Evolutionary conservation across 1,140 invertebrate species (phyloP).

Genomic region (Pseudoatta argentina): DNA sequence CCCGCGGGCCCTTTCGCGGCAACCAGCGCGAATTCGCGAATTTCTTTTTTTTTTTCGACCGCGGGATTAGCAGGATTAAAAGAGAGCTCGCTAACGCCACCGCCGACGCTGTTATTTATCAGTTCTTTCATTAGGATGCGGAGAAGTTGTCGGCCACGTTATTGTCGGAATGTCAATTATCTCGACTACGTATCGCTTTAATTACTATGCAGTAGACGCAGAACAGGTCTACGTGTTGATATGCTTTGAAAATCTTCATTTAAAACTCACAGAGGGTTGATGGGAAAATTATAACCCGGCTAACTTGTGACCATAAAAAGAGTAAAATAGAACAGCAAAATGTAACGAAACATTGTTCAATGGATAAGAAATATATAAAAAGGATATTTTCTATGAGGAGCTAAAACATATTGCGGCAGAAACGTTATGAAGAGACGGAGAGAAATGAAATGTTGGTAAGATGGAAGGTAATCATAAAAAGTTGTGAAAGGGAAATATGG

Average conservation of each 20-base stretch:
- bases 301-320: neutral
- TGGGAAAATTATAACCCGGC: neutral
- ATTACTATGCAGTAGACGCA: neutral
- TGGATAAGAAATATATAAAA: constrained; percentile 38
- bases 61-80: constrained; percentile 58
- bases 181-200: neutral
- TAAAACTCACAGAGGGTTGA: neutral
- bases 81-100: constrained; percentile 14
- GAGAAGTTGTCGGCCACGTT: neutral
- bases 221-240: neutral
- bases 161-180: constrained; percentile 17
- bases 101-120: constrained; percentile 37
- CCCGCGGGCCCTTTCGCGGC: constrained; percentile 61
- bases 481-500: constrained; percentile 15
- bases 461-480: constrained; percentile 35
- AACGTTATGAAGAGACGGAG: constrained; percentile 9
- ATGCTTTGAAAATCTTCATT: neutral
- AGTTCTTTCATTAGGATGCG: constrained; percentile 30
- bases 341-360: constrained; percentile 29
- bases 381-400: constrained; percentile 24
- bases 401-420: constrained; percentile 17
- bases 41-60: constrained; percentile 47
- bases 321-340: neutral
- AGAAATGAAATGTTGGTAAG: constrained; percentile 49
- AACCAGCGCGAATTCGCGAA: constrained; percentile 50